Base-by-base conservation (phyloP, 2,113 vertebrate genomes). In the Leiothrix lutea region DNA sequence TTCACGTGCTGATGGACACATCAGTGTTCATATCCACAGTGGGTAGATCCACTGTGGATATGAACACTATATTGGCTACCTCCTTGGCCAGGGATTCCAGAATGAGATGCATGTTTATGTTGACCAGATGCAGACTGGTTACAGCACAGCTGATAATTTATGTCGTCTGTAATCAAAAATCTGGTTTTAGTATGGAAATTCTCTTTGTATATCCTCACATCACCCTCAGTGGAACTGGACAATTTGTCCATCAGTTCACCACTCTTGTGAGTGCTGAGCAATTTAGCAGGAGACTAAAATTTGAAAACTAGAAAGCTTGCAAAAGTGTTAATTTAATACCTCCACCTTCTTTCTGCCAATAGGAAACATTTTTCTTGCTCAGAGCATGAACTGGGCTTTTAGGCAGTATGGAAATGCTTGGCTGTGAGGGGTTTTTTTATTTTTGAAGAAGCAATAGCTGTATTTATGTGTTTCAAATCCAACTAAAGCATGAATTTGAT, bases 1-100 rank as follows among this genome's bases (percentile, higher is more conserved):
- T 12, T 42, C 0, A 0, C 1, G 0, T 58, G 33, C 50, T 84
- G 22, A 9, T 19, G 38, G 35, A 17, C 28, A n/a, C 10, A 54
- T 14, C 6, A 5, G 0, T 48, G 17, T 44, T 82, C 56, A 45
- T 12, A 33, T 70, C 45, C 2, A 3, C 7, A 31, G 1, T 18
- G 35, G 7, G 6, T 67, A 8, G 19, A 47, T 12, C 26, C n/a
- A n/a, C n/a, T n/a, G n/a, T n/a, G n/a, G n/a, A n/a, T n/a, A n/a
- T n/a, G n/a, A n/a, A n/a, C n/a, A n/a, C n/a, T n/a, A n/a, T n/a
- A n/a, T n/a, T n/a, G n/a, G 6, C 8, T 61, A 70, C 2, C 3
- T 70, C n/a, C 31, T 60, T 57, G n/a, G 29, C 44, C 25, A 61
- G 31, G 11, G 19, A 80, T 11, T 58, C 38, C 15, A 66, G 40